Percentiles rank a stretch among this genome's conserved stretches.
phyloP scores from a whole-genome alignment of 2,797 vertebrate species.

The Poeciliopsis paucimaculata region DNA sequence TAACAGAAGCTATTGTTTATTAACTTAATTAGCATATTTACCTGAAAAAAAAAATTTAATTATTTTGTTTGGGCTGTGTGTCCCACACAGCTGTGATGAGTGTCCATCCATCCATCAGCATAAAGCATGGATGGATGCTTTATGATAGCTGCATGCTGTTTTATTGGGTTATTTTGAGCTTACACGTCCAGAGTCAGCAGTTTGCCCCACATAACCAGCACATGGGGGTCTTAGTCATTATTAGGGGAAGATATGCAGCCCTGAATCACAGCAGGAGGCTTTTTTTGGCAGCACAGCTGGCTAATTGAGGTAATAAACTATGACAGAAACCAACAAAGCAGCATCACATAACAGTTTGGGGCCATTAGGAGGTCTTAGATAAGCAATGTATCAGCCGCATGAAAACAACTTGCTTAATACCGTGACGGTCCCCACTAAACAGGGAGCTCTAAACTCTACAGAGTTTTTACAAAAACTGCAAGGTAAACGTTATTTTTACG shows the following conservation, averaged over 20 bases:
- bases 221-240: not conserved
- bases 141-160: not conserved
- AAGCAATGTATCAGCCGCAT: not conserved
- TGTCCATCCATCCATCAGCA: not conserved
- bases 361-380: slow-evolving; percentile 1
- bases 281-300: not conserved
- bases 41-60: not conserved
- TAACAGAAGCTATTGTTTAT: not conserved
- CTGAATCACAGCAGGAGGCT: not conserved
- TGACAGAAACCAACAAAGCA: slow-evolving; percentile 2
- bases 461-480: not conserved
- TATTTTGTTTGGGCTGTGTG: not conserved
- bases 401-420: not conserved
- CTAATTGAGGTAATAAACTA: slow-evolving; percentile 7
- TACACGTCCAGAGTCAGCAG: not conserved
- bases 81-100: not conserved
- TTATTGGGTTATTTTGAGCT: slow-evolving; percentile 3
- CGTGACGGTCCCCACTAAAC: not conserved
- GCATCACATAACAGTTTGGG: slow-evolving; percentile 4
- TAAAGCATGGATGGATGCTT: not conserved
- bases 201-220: not conserved
- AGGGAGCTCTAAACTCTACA: not conserved
- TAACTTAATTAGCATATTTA: not conserved
- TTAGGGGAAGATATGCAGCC: not conserved
- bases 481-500: not conserved